Percentiles rank a stretch among this genome's conserved stretches.
Evolutionary conservation across 1,140 invertebrate genomes (phyloP).

Genomic region (Leptinotarsa undecemlineata): DNA sequence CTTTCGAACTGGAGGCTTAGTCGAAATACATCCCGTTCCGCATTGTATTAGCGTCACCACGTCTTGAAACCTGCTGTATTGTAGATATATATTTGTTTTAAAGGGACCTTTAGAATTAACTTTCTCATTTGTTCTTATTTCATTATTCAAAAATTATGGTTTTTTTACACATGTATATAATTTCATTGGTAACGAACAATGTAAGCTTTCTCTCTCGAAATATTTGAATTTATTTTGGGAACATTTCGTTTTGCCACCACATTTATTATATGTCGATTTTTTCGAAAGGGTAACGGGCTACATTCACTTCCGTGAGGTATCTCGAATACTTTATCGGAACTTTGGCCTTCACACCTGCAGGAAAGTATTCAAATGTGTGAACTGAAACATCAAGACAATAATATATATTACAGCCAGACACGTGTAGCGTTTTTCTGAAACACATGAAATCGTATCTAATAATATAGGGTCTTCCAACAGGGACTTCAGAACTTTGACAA

Average conservation of each 20-base stretch:
- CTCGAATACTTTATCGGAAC: not conserved
- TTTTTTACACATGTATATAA: slow-evolving; percentile 18
- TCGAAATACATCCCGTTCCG: slow-evolving; percentile 34
- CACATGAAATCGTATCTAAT: too few species aligned
- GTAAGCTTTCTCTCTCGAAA: slow-evolving; percentile 6
- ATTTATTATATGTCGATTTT: slow-evolving; percentile 30
- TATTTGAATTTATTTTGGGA: slow-evolving; percentile 18
- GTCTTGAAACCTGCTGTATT: slow-evolving; percentile 47
- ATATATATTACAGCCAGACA: not conserved
- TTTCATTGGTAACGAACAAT: not conserved
- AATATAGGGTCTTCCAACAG: too few species aligned
- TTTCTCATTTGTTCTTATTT: slow-evolving; percentile 24
- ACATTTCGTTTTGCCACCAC: not conserved
- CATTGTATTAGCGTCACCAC: slow-evolving; percentile 36
- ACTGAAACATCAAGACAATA: not conserved
- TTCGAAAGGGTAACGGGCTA: slow-evolving; percentile 13
- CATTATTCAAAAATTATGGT: slow-evolving; percentile 22
- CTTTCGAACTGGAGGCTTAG: slow-evolving; percentile 91
- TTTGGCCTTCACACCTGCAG: not conserved
- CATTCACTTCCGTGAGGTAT: not conserved
- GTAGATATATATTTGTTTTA: slow-evolving; percentile 48
- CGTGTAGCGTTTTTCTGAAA: too few species aligned
- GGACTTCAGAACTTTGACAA: too few species aligned
- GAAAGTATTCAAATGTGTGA: slow-evolving; percentile 8
- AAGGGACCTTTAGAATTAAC: slow-evolving; percentile 41